Base-by-base conservation (phyloP, 1,140 invertebrate species). In the Pseudomyrmex pallidus region DNA sequence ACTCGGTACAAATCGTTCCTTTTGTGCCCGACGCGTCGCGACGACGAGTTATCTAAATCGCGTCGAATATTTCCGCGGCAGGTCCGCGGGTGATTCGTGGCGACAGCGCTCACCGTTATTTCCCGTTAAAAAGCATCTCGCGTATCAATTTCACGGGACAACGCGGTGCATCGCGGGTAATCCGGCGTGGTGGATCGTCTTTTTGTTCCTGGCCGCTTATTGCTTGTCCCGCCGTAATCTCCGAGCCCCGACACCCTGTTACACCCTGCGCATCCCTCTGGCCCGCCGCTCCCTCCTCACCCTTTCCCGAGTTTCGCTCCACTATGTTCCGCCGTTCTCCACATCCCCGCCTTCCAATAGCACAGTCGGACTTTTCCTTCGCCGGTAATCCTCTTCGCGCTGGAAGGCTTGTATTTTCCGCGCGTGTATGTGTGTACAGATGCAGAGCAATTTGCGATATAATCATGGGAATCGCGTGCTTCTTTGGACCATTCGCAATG, bases 71-170 rank as follows among this genome's bases (percentile, higher is more conserved):
- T 89, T 90, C 87, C 84, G 68, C 52, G 67, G 84, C 48, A 57
- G 74, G 54, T 67, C 56, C 70, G 44, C 68, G 48, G 48, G 72
- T 61, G 78, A 56, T 77, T 61, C 50, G 25, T 54, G 44, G 67
- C 74, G 62, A 67, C 64, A 50, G 48, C 46, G 77, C 50, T 74
- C 64, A 63, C 48, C 77, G 74, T 67, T 77, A 73, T 20, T 76
- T 82, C 83, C 76, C 83, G 89, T 90, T 90, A 89, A 90, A 90
- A 90, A 90, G 89, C 89, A 90, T 90, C 90, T 92, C 90, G 92
- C 90, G 92, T 93, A 94, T 93, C 93, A 94, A 93, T 94, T 94
- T 93, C 93, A 94, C 92, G 93, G 92, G 89, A 93, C 91, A 93
- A 89, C 88, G 88, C 88, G 87, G 88, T 89, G 87, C 88, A 89